phyloP scores from a whole-genome alignment of 2,797 vertebrate species.

The Diceros bicornis region DNA sequence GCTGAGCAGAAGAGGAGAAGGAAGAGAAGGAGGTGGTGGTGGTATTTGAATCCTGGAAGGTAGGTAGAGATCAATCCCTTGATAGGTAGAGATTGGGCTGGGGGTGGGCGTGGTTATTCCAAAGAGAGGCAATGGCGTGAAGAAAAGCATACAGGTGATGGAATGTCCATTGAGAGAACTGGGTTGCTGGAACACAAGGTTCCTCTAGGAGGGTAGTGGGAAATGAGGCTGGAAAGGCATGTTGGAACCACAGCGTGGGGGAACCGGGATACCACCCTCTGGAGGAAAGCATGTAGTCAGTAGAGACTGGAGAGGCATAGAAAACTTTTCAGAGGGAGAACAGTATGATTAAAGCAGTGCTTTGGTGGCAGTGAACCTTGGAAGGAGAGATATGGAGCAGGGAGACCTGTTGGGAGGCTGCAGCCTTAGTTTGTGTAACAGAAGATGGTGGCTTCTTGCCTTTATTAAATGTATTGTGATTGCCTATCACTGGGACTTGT shows the following conservation, averaged over 20 bases:
- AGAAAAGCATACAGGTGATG: background rate
- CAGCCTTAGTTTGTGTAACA: background rate
- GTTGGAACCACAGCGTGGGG: background rate
- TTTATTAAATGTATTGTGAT: slow-evolving; percentile 40
- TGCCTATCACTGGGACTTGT: background rate
- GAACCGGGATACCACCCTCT: background rate
- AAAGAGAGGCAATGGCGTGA: background rate
- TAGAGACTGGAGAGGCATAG: background rate
- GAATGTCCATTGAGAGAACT: background rate
- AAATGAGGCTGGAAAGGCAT: background rate
- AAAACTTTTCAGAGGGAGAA: background rate
- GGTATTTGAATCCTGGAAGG: slow-evolving; percentile 12
- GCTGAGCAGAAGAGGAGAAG: background rate
- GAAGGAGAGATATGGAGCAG: background rate
- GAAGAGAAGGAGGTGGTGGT: background rate
- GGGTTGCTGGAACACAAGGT: background rate
- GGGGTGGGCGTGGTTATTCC: background rate
- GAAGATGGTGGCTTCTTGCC: background rate
- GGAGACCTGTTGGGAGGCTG: background rate
- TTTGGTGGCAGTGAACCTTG: background rate
- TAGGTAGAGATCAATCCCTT: background rate
- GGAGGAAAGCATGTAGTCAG: background rate
- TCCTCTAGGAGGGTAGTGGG: background rate
- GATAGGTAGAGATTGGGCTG: background rate
- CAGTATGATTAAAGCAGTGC: background rate